Evolutionary conservation across 2,113 vertebrate species (phyloP).

Genomic region (Pipra filicauda): DNA sequence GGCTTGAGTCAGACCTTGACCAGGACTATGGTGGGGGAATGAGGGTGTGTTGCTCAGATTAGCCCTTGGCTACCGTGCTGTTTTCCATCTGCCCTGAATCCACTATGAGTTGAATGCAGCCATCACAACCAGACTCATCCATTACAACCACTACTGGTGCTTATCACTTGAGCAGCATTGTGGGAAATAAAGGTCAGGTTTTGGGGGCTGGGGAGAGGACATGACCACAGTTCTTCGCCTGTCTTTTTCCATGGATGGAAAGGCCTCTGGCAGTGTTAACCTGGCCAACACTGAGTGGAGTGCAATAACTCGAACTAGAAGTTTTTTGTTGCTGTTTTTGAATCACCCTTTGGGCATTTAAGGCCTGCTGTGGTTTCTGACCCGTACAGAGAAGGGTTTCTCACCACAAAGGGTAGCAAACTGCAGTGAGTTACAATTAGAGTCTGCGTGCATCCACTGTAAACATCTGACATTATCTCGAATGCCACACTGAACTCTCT

Average conservation of each 20-base stretch:
- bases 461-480: not conserved
- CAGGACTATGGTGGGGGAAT: not conserved
- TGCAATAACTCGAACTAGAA: not conserved
- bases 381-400: not conserved
- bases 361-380: not conserved
- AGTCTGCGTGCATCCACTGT: not conserved
- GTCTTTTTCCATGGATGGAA: not conserved
- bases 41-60: not conserved
- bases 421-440: not conserved
- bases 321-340: not conserved
- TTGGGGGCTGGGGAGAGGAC: not conserved
- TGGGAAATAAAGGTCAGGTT: not conserved
- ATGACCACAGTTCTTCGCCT: not conserved
- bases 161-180: not conserved
- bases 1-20: not conserved
- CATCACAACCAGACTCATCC: not conserved
- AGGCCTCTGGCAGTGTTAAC: not conserved
- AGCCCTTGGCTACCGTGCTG: not conserved
- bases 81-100: not conserved
- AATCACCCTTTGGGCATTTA: fast-evolving
- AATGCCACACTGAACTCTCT: not conserved
- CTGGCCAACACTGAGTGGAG: not conserved
- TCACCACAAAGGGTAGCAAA: not conserved
- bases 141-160: too few species aligned
- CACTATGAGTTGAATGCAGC: too few species aligned